Evolutionary conservation across 2,113 vertebrate species (phyloP).

Genomic region (Bambusicola thoracicus): DNA sequence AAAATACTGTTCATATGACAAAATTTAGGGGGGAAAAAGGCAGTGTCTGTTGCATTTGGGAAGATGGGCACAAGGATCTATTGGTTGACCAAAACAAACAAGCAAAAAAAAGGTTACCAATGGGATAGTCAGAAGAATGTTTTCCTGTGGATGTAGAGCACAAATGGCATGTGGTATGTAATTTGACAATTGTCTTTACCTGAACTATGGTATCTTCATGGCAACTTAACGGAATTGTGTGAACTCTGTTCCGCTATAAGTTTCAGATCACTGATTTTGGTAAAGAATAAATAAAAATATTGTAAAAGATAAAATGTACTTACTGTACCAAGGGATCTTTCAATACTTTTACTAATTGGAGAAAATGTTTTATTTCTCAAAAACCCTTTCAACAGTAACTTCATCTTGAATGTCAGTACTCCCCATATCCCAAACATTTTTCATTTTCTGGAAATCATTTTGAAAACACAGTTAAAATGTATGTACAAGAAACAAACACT

Average conservation of each 20-base stretch:
- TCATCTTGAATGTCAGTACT: not conserved
- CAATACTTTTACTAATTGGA: not conserved
- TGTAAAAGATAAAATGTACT: not conserved
- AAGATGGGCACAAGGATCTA: not conserved
- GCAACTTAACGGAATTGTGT: not conserved
- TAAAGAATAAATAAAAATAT: not conserved
- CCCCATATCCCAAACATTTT: not conserved
- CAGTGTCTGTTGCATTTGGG: not conserved
- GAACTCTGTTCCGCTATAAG: not conserved
- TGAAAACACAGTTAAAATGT: not conserved
- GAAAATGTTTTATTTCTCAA: not conserved
- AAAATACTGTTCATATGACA: not conserved
- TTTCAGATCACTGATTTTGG: not conserved
- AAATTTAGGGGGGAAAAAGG: not conserved
- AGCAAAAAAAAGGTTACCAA: not conserved
- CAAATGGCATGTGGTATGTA: not conserved
- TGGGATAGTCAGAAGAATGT: not conserved
- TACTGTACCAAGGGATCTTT: not conserved
- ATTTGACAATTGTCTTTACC: not conserved
- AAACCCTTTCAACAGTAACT: not conserved
- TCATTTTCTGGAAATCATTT: not conserved
- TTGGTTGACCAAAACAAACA: not conserved
- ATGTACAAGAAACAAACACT: not conserved
- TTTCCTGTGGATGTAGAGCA: not conserved
- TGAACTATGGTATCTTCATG: not conserved